phyloP scores from a whole-genome alignment of 2,888 invertebrate species.

The Sinodicranocentrus sp. region DNA sequence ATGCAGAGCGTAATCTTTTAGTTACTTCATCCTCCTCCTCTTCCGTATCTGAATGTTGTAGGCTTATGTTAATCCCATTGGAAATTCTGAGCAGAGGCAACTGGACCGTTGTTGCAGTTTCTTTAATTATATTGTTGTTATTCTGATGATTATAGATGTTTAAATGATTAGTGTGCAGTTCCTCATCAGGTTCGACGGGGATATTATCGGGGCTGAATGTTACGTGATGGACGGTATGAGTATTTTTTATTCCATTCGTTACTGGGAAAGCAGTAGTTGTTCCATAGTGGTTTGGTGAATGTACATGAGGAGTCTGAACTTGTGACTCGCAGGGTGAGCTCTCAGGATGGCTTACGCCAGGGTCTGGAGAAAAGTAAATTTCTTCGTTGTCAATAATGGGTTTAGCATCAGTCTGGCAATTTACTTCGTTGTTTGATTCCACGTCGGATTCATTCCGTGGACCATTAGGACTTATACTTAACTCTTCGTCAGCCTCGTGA shows the following conservation, averaged over 20 bases:
- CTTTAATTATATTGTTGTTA: slow-evolving; percentile 56
- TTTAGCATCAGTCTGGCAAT: slow-evolving; percentile 40
- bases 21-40: slow-evolving; percentile 58
- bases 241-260: slow-evolving; percentile 33
- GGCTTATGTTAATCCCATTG: slow-evolving; percentile 63
- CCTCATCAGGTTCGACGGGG: slow-evolving; percentile 12
- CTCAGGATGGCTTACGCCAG: slow-evolving; percentile 40
- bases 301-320: slow-evolving; percentile 8
- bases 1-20: slow-evolving; percentile 49
- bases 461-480: slow-evolving; percentile 75
- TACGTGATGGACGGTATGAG: slow-evolving; percentile 59
- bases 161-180: slow-evolving; percentile 63
- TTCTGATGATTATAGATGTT: slow-evolving; percentile 59
- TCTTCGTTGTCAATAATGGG: slow-evolving; percentile 64
- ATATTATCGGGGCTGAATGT: slow-evolving; percentile 47
- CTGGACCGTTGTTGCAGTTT: slow-evolving; percentile 45
- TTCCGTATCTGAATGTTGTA: slow-evolving; percentile 58
- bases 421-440: slow-evolving; percentile 65
- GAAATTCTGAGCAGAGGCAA: slow-evolving; percentile 66
- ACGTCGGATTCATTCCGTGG: slow-evolving; percentile 65
- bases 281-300: slow-evolving; percentile 39
- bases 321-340: background rate
- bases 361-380: slow-evolving; percentile 66
- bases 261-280: slow-evolving; percentile 64
- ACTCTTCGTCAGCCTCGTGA: slow-evolving; percentile 76